Percentiles rank a stretch among this genome's conserved stretches.
phyloP scores from a whole-genome alignment of 1,140 invertebrate species.

The Bombus confusus region DNA sequence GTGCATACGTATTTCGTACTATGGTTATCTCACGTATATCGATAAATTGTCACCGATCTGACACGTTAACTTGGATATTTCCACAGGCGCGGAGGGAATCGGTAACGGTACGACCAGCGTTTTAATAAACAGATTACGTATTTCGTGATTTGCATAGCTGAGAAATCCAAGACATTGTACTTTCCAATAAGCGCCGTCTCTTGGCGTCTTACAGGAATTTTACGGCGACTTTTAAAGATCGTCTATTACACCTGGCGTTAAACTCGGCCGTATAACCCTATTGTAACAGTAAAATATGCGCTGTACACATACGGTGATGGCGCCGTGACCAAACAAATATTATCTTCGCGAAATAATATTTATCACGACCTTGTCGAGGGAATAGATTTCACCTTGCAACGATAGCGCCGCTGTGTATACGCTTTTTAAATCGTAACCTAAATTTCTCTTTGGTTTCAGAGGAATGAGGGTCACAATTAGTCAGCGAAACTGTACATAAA shows the following conservation, averaged over 20 bases:
- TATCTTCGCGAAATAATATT: background rate
- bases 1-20: background rate
- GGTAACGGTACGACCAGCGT: background rate
- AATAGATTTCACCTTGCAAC: conserved; percentile 10
- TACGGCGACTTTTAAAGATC: background rate
- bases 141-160: conserved; percentile 31
- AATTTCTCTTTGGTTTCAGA: conserved; percentile 24
- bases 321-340: background rate
- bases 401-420: background rate
- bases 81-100: background rate
- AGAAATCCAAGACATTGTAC: conserved; percentile 19
- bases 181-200: conserved; percentile 28
- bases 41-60: background rate
- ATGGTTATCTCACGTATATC: background rate
- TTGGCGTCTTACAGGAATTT: background rate
- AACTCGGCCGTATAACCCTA: background rate
- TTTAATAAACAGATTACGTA: conserved; percentile 23
- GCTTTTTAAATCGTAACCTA: conserved; percentile 49
- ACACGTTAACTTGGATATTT: background rate
- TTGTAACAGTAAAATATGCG: background rate
- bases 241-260: background rate
- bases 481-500: no score
- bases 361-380: conserved; percentile 14
- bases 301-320: no score
- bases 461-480: background rate